phyloP scores from a whole-genome alignment of 2,888 invertebrate species.

The Tetragonula carbonaria region DNA sequence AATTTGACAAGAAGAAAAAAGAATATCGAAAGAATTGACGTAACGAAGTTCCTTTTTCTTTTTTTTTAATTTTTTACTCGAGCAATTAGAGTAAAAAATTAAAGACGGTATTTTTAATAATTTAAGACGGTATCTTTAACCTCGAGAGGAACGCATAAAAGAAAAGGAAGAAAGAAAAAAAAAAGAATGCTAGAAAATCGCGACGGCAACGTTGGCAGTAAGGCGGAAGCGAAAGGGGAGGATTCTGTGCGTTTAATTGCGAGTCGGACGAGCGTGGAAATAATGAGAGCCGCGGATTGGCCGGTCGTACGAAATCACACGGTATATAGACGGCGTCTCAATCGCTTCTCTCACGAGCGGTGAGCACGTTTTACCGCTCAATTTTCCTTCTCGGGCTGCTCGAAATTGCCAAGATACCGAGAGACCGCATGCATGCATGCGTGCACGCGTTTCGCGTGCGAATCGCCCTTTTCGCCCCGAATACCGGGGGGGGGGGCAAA shows the following conservation, averaged over 20 bases:
- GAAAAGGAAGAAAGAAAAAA: too few species aligned
- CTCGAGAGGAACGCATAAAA: neutral
- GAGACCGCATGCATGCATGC: constrained; percentile 32
- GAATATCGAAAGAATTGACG: neutral
- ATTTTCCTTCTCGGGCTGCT: constrained; percentile 52
- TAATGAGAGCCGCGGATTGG: constrained; percentile 52
- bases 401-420: constrained; percentile 65
- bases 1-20: neutral
- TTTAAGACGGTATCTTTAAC: too few species aligned
- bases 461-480: neutral
- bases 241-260: constrained; percentile 47
- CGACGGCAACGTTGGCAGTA: neutral
- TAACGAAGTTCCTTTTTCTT: too few species aligned
- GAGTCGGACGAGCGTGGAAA: constrained; percentile 14
- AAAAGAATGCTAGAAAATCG: neutral
- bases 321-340: constrained; percentile 54
- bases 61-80: too few species aligned
- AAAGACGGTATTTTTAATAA: too few species aligned
- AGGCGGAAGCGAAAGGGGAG: constrained; percentile 5
- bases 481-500: neutral
- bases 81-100: too few species aligned
- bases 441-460: constrained; percentile 65
- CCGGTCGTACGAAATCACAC: constrained; percentile 49
- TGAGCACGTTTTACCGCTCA: constrained; percentile 65
- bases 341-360: constrained; percentile 34